A percentile compares a stretch with the other conserved stretches of the same genome.
Evolutionary conservation across 2,797 vertebrate genomes (phyloP).

Genomic region (Manis javanica): DNA sequence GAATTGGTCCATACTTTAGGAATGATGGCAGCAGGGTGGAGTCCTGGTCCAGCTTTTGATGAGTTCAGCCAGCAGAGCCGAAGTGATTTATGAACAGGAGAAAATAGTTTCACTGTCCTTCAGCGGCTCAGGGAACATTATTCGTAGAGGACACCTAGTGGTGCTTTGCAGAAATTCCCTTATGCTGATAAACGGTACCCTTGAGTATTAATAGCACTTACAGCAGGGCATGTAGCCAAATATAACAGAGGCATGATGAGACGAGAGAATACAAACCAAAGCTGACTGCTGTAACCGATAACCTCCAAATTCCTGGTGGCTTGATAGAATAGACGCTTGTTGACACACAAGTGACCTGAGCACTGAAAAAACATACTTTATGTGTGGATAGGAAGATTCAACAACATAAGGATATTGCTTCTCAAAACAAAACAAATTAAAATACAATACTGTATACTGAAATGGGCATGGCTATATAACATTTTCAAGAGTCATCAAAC

Average conservation of each 20-base stretch:
- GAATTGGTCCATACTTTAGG: neutral
- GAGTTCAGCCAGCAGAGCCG: neutral
- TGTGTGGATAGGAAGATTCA: neutral
- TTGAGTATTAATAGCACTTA: neutral
- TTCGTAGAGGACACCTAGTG: slow-evolving; percentile 69
- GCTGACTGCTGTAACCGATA: neutral
- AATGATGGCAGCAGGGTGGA: neutral
- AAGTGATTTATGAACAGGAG: neutral
- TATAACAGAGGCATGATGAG: neutral
- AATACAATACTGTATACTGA: neutral
- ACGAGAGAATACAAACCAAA: neutral
- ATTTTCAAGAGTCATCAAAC: neutral
- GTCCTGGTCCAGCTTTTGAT: neutral
- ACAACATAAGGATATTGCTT: neutral
- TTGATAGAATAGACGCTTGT: neutral
- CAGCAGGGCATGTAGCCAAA: neutral
- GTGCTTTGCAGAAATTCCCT: slow-evolving; percentile 46
- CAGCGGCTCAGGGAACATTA: neutral
- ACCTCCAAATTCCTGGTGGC: neutral
- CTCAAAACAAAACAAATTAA: neutral
- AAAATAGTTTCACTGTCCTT: neutral
- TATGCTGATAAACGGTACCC: neutral
- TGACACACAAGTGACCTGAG: neutral
- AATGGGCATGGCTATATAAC: neutral
- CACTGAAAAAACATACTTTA: neutral